Conservation (phyloP, 2,888 invertebrate genomes). For the Horisme vitalbata region DNA sequence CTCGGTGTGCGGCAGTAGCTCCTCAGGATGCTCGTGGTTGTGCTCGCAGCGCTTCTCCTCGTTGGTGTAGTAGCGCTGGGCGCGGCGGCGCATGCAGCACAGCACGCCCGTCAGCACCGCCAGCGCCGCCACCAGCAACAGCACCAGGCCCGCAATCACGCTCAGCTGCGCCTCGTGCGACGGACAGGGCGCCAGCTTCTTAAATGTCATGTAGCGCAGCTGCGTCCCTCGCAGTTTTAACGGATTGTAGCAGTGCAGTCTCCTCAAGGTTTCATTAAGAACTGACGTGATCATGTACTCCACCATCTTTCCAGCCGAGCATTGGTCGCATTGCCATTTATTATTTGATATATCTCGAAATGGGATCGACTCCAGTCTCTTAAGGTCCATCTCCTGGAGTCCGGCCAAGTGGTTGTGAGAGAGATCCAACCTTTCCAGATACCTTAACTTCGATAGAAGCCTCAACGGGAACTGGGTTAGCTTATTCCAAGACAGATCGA, state of each 20-base stretch:
- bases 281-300: conserved; percentile 81
- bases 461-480: conserved; percentile 83
- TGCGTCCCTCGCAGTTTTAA: conserved; percentile 72
- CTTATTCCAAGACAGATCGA: conserved; percentile 89
- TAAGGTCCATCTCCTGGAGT: conserved; percentile 81
- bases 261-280: conserved; percentile 73
- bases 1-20: conserved; percentile 59
- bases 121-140: conserved; percentile 63
- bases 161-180: conserved; percentile 82
- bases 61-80: conserved; percentile 90
- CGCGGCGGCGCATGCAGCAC: conserved; percentile 86
- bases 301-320: conserved; percentile 83
- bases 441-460: conserved; percentile 80
- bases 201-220: conserved; percentile 56
- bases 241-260: conserved; percentile 84
- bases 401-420: conserved; percentile 88
- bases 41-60: conserved; percentile 85
- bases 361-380: conserved; percentile 82
- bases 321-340: conserved; percentile 87
- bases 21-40: conserved; percentile 68
- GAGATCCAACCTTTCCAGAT: conserved; percentile 86
- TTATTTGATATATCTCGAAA: conserved; percentile 83
- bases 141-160: conserved; percentile 76
- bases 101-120: conserved; percentile 83
- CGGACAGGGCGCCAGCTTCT: conserved; percentile 66